These are phyloP conservation scores for Bubo bubo DNA, from an alignment of 2,113 vertebrate species.

Conservation along the genomic window DNA sequence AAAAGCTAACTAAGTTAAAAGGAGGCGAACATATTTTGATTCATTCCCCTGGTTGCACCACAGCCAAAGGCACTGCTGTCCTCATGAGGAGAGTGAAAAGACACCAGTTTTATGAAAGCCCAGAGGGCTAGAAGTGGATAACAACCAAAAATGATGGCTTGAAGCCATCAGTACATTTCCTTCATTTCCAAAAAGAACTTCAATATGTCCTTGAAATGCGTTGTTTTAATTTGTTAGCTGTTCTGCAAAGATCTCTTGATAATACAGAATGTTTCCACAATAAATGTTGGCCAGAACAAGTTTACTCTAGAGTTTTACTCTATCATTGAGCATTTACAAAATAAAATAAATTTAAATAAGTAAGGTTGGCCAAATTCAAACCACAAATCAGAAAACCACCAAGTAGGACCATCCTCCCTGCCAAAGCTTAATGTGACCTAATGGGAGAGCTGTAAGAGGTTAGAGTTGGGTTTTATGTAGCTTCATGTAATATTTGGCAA, in stretches of 20 bases:
- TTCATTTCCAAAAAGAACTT: slow-evolving; percentile 50
- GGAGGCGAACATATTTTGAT: neutral
- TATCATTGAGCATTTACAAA: slow-evolving; percentile 77
- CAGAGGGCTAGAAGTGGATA: slow-evolving; percentile 35
- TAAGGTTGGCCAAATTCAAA: slow-evolving; percentile 77
- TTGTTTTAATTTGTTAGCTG: slow-evolving; percentile 68
- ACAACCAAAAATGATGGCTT: slow-evolving; percentile 53
- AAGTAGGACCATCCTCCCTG: slow-evolving; percentile 71
- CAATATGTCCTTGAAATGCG: slow-evolving; percentile 47
- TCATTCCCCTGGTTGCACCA: neutral
- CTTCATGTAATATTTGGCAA: slow-evolving; percentile 77
- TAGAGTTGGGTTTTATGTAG: slow-evolving; percentile 75
- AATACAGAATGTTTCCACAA: slow-evolving; percentile 78
- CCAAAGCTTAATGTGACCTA: slow-evolving; percentile 80
- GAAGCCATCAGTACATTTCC: slow-evolving; percentile 49
- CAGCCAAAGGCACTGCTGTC: slow-evolving; percentile 27
- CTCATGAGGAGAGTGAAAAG: slow-evolving; percentile 18
- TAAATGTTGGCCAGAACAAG: slow-evolving; percentile 74
- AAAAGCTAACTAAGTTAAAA: neutral
- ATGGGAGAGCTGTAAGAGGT: slow-evolving; percentile 77
- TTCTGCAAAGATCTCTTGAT: slow-evolving; percentile 75
- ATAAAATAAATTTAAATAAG: slow-evolving; percentile 80
- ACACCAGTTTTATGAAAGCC: slow-evolving; percentile 4
- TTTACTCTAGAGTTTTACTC: slow-evolving; percentile 76
- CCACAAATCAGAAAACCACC: slow-evolving; percentile 83